Conservation (phyloP, 2,888 invertebrate genomes). For the Standfussiana lucernea region DNA sequence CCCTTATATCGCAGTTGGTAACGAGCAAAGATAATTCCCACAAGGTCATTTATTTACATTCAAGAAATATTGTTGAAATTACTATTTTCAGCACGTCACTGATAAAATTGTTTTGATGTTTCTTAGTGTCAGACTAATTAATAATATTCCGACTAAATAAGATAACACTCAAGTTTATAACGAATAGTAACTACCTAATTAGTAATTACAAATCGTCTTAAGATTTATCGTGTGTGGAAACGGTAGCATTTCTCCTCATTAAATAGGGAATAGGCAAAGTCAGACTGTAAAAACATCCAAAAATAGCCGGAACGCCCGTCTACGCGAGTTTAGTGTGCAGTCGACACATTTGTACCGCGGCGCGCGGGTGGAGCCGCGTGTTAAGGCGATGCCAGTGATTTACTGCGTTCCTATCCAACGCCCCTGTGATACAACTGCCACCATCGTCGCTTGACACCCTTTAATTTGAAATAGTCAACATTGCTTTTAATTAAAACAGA, state of each 20-base stretch:
- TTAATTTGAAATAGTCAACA: conserved; percentile 69
- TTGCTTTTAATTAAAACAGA: conserved; percentile 66
- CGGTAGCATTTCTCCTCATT: conserved; percentile 27
- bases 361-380: conserved; percentile 73
- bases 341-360: conserved; percentile 85
- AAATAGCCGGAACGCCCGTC: conserved; percentile 77
- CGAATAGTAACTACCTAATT: conserved; percentile 13
- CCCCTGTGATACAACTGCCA: conserved; percentile 53
- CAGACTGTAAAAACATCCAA: conserved; percentile 68
- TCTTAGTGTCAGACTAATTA: conserved; percentile 39
- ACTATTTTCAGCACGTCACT: conserved; percentile 28
- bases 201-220: conserved; percentile 6
- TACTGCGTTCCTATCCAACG: conserved; percentile 71
- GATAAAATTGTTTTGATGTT: conserved; percentile 56
- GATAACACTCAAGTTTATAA: conserved; percentile 25
- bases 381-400: conserved; percentile 78
- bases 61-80: conserved; percentile 42
- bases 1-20: conserved; percentile 61
- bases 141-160: conserved; percentile 18
- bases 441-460: conserved; percentile 59
- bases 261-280: conserved; percentile 23
- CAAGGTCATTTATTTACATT: conserved; percentile 59
- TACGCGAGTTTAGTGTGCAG: conserved; percentile 77
- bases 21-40: conserved; percentile 61
- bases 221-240: conserved; percentile 30